Conservation (phyloP, 1,140 invertebrate genomes). For the Parapsyche elsis region DNA sequence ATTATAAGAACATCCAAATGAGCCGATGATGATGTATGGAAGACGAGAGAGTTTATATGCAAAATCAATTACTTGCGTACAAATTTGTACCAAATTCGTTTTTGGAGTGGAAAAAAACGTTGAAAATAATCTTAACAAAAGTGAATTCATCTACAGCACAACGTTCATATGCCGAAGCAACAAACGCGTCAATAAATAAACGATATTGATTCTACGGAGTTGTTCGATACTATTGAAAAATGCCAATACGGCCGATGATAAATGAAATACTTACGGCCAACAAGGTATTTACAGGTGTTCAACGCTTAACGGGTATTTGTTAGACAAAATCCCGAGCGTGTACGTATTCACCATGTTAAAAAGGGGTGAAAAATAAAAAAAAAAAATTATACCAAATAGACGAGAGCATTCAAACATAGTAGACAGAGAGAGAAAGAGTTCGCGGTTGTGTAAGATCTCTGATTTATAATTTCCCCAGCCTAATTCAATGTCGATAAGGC, state of each 20-base stretch:
- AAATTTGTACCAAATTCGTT: constrained; percentile 5
- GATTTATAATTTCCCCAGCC: constrained; percentile 50
- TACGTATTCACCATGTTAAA: neutral
- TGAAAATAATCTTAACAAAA: neutral
- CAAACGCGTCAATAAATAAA: constrained; percentile 5
- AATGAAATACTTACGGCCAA: constrained; percentile 7
- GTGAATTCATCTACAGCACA: neutral
- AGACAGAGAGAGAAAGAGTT: neutral
- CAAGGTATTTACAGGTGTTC: constrained; percentile 40
- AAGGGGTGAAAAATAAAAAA: neutral
- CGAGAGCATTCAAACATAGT: neutral
- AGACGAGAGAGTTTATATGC: too few species aligned
- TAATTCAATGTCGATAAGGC: constrained; percentile 49
- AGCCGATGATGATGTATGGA: too few species aligned
- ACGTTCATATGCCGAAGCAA: neutral
- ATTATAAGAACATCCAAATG: too few species aligned
- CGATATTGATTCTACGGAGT: neutral
- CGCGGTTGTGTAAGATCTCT: constrained; percentile 19
- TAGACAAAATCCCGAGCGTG: constrained; percentile 20
- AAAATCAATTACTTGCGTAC: neutral
- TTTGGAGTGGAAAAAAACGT: neutral
- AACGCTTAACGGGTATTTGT: constrained; percentile 28
- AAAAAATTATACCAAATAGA: neutral
- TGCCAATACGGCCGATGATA: constrained; percentile 21
- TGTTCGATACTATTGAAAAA: constrained; percentile 32